Base-by-base conservation (phyloP, 2,888 invertebrate species). In the Brassicogethes aeneus region DNA sequence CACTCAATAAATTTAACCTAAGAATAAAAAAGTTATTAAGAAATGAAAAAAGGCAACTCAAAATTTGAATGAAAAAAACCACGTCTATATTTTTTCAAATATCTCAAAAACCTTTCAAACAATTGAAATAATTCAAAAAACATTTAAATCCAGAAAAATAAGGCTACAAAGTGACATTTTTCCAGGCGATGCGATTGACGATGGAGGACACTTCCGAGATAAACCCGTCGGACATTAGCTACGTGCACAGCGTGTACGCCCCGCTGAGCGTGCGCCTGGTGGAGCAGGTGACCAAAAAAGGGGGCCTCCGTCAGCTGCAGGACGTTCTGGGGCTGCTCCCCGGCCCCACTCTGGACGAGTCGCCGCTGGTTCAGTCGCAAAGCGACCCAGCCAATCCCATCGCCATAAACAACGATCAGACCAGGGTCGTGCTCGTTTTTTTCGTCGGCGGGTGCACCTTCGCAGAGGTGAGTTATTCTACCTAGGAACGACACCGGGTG, bases 371-470 rank as follows among this genome's bases (percentile, higher is more conserved):
- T 5, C 52, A 14, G 46, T 59, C 8, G 42, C 53, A 3, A 50
- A 39, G 58, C 68, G 46, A 54, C 57, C 40, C 60, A 61, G 33
- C 59, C 63, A 2, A 69, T 66, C 0, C 40, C 29, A 38, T 50
- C 59, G 69, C 1, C 14, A 58, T 69, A 33, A 57, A 55, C 41
- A 46, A 56, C 1, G 79, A 84, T 51, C 74, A 75, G 30, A 76
- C 82, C 0, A 73, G 75, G 50, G 83, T 92, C 2, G 82, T 94
- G 5, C 71, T 97, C 1, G 91, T 99, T 1, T 92, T 95, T 66
- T 95, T 96, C 63, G 82, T 99, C 12, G 99, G 99, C 2, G 99
- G 99, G 0, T 91, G 95, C 62, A 99, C 97, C 0, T 92, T 85
- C 70, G 91, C 95, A 1, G 99, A 99, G 58, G 68, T 66, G 53